Percentiles rank a stretch among this genome's conserved stretches.
phyloP scores from a whole-genome alignment of 37 sponge, comb jelly and placozoan genomes.

The Aphrocallistes beatrix region DNA sequence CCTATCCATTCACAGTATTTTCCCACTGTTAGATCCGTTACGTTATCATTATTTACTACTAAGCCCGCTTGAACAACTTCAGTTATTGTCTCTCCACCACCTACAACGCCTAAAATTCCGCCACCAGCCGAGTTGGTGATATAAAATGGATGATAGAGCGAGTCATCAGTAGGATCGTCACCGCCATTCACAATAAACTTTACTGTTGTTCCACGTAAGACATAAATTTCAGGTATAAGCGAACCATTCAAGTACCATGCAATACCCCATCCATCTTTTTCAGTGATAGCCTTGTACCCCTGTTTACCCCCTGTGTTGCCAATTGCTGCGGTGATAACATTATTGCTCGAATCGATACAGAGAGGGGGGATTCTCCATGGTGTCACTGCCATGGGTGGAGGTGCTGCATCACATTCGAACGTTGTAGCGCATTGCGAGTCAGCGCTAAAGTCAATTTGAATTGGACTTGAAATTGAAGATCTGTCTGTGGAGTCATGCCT shows the following conservation, averaged over 20 bases:
- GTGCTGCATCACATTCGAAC: not conserved
- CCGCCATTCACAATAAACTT: slow-evolving; percentile 47
- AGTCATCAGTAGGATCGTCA: not conserved
- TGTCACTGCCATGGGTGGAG: not conserved
- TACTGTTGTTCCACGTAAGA: slow-evolving; percentile 37
- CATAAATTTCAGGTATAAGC: slow-evolving; percentile 46
- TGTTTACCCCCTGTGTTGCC: not conserved
- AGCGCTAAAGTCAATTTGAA: not conserved
- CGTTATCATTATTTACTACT: not conserved
- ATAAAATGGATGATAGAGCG: slow-evolving; percentile 60
- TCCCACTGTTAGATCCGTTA: not conserved
- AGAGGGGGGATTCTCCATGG: not conserved
- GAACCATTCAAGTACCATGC: slow-evolving; percentile 49
- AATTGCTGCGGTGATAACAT: not conserved
- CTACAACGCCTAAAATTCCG: slow-evolving; percentile 24
- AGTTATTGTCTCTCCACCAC: not conserved
- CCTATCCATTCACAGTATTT: not conserved
- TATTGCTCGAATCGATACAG: not conserved
- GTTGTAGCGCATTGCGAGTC: not conserved
- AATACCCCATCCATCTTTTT: slow-evolving; percentile 45
- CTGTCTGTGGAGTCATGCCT: not conserved
- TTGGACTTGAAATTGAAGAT: not conserved
- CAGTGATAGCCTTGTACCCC: slow-evolving; percentile 3
- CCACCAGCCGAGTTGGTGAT: slow-evolving; percentile 35
- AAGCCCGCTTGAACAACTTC: not conserved